A percentile compares a stretch with the other conserved stretches of the same genome.
Evolutionary conservation across 2,113 vertebrate genomes (phyloP).

Genomic region (Nasalis larvatus): DNA sequence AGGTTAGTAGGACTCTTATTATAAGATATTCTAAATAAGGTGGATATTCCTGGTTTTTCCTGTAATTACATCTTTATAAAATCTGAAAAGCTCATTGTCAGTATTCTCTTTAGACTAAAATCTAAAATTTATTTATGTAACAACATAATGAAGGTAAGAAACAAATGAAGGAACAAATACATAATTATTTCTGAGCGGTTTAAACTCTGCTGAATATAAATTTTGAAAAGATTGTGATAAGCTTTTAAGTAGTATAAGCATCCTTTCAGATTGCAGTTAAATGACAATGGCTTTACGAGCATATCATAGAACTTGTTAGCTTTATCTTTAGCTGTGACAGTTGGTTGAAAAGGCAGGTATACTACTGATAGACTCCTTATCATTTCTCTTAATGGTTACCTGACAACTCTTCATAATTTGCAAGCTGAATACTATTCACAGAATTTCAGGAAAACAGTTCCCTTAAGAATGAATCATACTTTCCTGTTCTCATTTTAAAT

Average conservation of each 20-base stretch:
- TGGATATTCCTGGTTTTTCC: not conserved
- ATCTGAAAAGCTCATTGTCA: not conserved
- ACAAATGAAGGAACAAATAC: conserved; percentile 1
- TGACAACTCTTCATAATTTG: conserved; percentile 22
- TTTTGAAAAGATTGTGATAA: not conserved
- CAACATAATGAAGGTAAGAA: not conserved
- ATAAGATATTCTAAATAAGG: not conserved
- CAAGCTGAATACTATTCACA: conserved; percentile 51
- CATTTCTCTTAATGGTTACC: not conserved
- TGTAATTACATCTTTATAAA: not conserved
- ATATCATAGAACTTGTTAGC: not conserved
- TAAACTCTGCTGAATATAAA: not conserved
- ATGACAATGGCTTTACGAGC: not conserved
- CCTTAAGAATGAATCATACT: not conserved
- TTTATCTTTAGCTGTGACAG: not conserved
- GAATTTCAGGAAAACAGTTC: conserved; percentile 24
- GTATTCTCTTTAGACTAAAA: not conserved
- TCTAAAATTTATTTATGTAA: not conserved
- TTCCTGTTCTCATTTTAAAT: conserved; percentile 49
- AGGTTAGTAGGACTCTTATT: not conserved
- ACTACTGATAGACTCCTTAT: not conserved
- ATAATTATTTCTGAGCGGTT: not conserved
- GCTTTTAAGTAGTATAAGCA: not conserved
- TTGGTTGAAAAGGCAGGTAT: not conserved
- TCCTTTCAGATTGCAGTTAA: conserved; percentile 5